Evolutionary conservation across 1,140 invertebrate genomes (phyloP).

Genomic region (Alviniconcha marisindica): DNA sequence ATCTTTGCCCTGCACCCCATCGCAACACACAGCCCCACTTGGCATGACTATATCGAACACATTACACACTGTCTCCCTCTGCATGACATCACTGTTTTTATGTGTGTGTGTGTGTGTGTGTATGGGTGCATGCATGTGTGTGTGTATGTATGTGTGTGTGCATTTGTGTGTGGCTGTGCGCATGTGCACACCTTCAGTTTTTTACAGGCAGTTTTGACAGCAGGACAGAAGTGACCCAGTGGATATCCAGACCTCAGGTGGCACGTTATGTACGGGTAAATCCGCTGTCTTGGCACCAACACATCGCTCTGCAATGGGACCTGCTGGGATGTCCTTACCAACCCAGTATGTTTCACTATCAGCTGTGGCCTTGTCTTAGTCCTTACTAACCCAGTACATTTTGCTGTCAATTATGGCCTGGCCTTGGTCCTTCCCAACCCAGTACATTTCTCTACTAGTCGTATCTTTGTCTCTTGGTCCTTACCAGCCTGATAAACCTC

Average conservation of each 20-base stretch:
- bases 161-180: not conserved
- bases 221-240: conserved; percentile 36
- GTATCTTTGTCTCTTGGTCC: too few species aligned
- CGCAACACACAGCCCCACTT: too few species aligned
- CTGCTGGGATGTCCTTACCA: conserved; percentile 43
- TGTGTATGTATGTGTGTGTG: conserved; percentile 18
- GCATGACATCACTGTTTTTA: too few species aligned
- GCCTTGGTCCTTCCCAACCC: too few species aligned
- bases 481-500: too few species aligned
- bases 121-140: not conserved
- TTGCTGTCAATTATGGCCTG: too few species aligned
- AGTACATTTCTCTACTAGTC: too few species aligned
- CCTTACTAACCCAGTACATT: too few species aligned
- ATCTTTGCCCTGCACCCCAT: too few species aligned
- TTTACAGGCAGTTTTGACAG: conserved; percentile 48
- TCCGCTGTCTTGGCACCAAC: conserved; percentile 53
- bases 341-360: not conserved
- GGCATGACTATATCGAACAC: too few species aligned
- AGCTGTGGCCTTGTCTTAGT: too few species aligned
- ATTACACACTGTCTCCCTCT: too few species aligned
- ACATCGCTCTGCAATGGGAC: conserved; percentile 50
- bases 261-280: conserved; percentile 51
- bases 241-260: conserved; percentile 41
- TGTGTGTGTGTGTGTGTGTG: conserved; percentile 17
- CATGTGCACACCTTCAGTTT: conserved; percentile 35